Conservation (phyloP, 2,113 vertebrate species). For the Nothobranchius furzeri region DNA sequence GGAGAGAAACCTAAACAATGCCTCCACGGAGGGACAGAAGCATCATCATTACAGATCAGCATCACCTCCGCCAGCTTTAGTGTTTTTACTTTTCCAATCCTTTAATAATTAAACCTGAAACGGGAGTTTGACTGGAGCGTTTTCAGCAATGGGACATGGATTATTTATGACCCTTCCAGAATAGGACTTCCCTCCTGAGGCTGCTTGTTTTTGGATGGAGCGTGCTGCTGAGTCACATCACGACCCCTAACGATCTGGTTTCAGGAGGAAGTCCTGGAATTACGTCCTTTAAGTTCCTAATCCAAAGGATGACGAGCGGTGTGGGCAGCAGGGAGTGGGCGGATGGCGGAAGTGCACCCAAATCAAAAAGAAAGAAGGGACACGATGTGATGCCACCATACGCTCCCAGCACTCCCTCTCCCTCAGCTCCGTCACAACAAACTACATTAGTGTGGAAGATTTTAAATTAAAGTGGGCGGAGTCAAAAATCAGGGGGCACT, state of each 20-base stretch:
- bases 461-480: background rate
- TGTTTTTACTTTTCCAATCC: conserved; percentile 48
- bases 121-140: conserved; percentile 35
- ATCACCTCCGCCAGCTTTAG: background rate
- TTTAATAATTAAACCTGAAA: conserved; percentile 66
- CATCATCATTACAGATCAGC: too few species aligned
- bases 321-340: conserved; percentile 44
- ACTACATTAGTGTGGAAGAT: too few species aligned
- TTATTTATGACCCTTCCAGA: conserved; percentile 68
- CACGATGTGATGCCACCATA: conserved; percentile 29
- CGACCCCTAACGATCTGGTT: too few species aligned
- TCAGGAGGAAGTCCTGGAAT: too few species aligned
- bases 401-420: conserved; percentile 10
- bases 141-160: conserved; percentile 45
- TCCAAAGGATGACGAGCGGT: conserved; percentile 36
- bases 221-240: too few species aligned
- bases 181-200: conserved; percentile 44
- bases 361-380: conserved; percentile 22
- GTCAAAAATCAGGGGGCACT: background rate
- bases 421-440: conserved; percentile 15
- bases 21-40: conserved; percentile 1
- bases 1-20: conserved; percentile 55
- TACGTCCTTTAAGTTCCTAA: conserved; percentile 21
- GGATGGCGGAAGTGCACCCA: background rate
- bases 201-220: background rate